These are phyloP conservation scores for Pogonognathellus flavescens DNA, from an alignment of 1,140 invertebrate genomes.

Conservation along the genomic window DNA sequence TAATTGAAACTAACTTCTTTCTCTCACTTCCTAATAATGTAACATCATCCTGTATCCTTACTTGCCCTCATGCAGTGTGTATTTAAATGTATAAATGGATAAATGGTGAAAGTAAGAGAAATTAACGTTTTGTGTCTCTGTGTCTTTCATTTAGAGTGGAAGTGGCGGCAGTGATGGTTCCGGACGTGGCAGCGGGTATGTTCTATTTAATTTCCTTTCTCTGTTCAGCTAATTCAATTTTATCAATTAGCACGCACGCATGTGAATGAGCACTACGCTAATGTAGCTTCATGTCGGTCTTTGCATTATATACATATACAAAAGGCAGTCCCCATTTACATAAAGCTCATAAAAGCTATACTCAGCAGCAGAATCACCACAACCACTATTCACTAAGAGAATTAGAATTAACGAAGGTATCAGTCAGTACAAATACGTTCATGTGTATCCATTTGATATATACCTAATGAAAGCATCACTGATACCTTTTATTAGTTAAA, in stretches of 20 bases:
- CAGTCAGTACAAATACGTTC: too few species aligned
- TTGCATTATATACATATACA: not conserved
- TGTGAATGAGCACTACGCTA: conserved; percentile 19
- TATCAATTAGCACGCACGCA: conserved; percentile 39
- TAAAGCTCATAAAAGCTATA: not conserved
- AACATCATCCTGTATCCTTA: not conserved
- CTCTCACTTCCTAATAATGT: not conserved
- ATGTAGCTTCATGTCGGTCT: conserved; percentile 5
- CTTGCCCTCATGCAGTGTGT: not conserved
- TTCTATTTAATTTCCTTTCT: conserved; percentile 52
- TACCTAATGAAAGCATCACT: too few species aligned
- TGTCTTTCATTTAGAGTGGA: conserved; percentile 76
- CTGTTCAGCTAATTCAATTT: conserved; percentile 48
- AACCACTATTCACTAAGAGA: not conserved
- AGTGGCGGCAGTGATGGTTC: conserved; percentile 80
- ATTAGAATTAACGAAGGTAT: too few species aligned
- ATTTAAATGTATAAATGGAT: not conserved
- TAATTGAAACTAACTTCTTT: not conserved
- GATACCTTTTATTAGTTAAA: too few species aligned
- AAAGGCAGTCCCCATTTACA: conserved; percentile 4
- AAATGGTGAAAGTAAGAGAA: conserved; percentile 30
- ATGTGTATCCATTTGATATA: too few species aligned
- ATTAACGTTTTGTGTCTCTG: conserved; percentile 20
- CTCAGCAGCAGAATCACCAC: not conserved
- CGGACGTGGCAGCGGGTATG: conserved; percentile 83